Percentiles rank a stretch among this genome's conserved stretches.
Conservation (phyloP, 2,113 vertebrate species). For the Platichthys stellatus region DNA sequence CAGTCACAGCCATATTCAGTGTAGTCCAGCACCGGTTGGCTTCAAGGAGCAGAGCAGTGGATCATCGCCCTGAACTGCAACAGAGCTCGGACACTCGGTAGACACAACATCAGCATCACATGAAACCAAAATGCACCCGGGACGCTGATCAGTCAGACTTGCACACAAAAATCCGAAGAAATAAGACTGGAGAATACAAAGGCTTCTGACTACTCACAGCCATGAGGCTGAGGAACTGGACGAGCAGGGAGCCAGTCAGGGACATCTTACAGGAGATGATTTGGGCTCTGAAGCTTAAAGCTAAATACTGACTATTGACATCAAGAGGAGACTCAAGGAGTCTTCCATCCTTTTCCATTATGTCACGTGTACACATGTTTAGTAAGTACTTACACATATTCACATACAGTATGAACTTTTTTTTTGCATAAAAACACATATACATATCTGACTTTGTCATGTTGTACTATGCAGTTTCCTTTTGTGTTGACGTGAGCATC, state of each 20-base stretch:
- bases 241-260: background rate
- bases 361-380: background rate
- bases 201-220: conserved; percentile 28
- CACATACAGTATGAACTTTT: background rate
- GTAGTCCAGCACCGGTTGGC: conserved; percentile 76
- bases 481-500: background rate
- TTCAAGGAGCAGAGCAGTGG: conserved; percentile 59
- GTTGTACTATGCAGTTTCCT: background rate
- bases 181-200: too few relatives aligned
- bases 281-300: background rate
- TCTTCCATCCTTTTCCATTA: conserved; percentile 7
- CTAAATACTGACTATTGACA: background rate
- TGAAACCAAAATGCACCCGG: background rate
- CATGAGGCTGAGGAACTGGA: too few relatives aligned
- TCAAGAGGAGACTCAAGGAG: conserved; percentile 11
- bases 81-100: too few relatives aligned
- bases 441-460: background rate
- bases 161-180: too few relatives aligned
- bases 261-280: conserved; percentile 40
- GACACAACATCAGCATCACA: background rate
- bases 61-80: too few relatives aligned
- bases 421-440: background rate
- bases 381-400: background rate
- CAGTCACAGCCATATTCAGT: conserved; percentile 87
- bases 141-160: too few relatives aligned